A percentile compares a stretch with the other conserved stretches of the same genome.
phyloP scores from a whole-genome alignment of 2,113 vertebrate genomes.

The Hyperopisus bebe region DNA sequence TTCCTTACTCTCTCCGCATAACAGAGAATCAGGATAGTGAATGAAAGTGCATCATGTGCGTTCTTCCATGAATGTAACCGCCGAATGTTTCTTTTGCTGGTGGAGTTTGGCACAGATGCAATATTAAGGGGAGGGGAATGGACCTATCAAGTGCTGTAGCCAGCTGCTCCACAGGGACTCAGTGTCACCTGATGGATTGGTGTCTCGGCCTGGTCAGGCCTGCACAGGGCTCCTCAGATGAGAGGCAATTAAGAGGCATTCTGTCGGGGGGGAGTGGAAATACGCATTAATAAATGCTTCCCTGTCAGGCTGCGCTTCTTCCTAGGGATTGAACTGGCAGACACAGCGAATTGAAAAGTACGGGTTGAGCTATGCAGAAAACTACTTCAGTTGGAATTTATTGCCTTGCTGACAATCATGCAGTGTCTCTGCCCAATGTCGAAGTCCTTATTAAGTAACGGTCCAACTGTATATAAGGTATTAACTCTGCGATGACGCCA shows the following conservation, averaged over 20 bases:
- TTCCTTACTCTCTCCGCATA: not conserved
- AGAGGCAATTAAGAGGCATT: constrained; percentile 13
- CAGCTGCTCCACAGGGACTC: constrained; percentile 8
- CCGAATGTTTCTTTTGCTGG: not conserved
- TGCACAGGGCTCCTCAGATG: not conserved
- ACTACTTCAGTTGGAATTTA: not conserved
- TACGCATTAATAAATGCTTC: not conserved
- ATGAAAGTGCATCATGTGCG: not conserved
- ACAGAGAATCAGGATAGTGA: not conserved
- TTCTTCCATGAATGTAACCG: not conserved
- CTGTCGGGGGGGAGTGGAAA: not conserved
- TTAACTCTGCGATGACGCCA: not conserved
- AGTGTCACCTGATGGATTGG: constrained; percentile 11
- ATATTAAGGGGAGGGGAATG: not conserved
- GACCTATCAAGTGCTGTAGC: not conserved
- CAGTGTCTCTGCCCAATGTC: not conserved
- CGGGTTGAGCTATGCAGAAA: not conserved
- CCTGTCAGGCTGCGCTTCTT: not conserved
- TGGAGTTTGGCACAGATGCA: not conserved
- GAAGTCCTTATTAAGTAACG: not conserved
- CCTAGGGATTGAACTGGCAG: not conserved
- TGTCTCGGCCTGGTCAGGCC: not conserved
- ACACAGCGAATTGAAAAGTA: constrained; percentile 6
- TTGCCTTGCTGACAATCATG: not conserved
- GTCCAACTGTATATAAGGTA: not conserved